These are phyloP conservation scores for Amphiduros pacificus DNA, from an alignment of 2,888 invertebrate species.

Conservation along the genomic window DNA sequence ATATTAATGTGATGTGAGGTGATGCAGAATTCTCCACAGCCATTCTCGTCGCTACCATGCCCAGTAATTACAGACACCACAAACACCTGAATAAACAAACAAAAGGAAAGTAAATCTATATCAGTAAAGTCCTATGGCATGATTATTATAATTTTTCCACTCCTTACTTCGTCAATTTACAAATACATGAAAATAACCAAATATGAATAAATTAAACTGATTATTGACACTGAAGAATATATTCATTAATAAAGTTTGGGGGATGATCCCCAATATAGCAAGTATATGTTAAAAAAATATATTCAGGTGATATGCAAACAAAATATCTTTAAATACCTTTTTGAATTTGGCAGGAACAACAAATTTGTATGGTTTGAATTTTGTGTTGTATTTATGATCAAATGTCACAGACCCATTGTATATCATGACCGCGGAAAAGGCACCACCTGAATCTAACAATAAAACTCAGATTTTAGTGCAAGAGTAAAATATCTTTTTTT, in stretches of 20 bases:
- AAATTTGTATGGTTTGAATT: constrained; percentile 34
- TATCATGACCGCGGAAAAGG: too few species aligned
- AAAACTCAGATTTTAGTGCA: neutral
- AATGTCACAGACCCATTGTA: constrained; percentile 28
- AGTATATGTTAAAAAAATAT: too few species aligned
- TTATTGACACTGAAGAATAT: too few species aligned
- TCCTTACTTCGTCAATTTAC: too few species aligned
- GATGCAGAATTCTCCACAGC: constrained; percentile 45
- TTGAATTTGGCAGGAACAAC: constrained; percentile 26
- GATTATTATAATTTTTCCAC: too few species aligned
- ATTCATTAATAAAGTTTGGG: too few species aligned
- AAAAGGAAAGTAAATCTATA: neutral
- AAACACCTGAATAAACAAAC: constrained; percentile 28
- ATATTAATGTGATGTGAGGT: constrained; percentile 40
- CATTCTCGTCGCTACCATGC: constrained; percentile 46
- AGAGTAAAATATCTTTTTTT: neutral
- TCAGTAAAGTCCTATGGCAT: too few species aligned
- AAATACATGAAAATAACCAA: too few species aligned
- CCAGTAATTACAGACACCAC: constrained; percentile 42
- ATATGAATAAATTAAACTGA: too few species aligned
- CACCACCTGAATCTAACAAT: too few species aligned
- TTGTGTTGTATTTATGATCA: constrained; percentile 36
- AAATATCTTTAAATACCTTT: constrained; percentile 27
- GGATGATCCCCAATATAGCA: too few species aligned
- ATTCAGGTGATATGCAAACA: too few species aligned